Evolutionary conservation across 2,113 vertebrate genomes (phyloP), one percentile per base, ranked within the genome.

Genomic region (Monopterus albus): DNA sequence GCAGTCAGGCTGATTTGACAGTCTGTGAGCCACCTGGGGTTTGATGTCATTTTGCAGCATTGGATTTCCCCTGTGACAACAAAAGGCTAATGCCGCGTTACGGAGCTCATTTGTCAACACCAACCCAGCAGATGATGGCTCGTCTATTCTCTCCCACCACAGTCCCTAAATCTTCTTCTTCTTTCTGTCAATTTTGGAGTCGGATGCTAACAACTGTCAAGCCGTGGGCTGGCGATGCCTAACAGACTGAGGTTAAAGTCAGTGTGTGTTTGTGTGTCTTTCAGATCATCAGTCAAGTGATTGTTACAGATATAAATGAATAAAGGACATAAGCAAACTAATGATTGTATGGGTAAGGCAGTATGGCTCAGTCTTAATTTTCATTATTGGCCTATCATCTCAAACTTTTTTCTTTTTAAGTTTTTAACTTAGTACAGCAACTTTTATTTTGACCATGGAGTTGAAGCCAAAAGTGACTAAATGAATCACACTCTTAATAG

Each of bases 51-150:
- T 69, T 53, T 38, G 36, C 57, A 23, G 42, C 12, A 18, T 26
- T 0, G 12, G 61, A 52, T 80, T 75, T 77, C 68, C 42, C 26
- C 31, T 7, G 17, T 57, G 67, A 76, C 39, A 25, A 55, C 26
- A 18, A 73, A 55, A 59, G 53, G 60, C 85, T 76, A 74, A 86
- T 58, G 49, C 50, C 20, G 57, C 8, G 56, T 83, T 67, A 79
- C 53, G 3, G 4, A 75, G 62, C 74, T 81, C 49, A 62, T 85
- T 74, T 83, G 66, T 82, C 76, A 70, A 59, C 70, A 72, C 17
- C 64, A 25, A 40, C 47, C 6, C 40, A 72, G 47, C 43, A 36
- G 43, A 25, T 18, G 35, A 38, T 10, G 1, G 10, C 67, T 64
- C 11, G 53, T 70, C 25, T 62, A 2, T 45, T 60, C 62, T 35